Evolutionary conservation across 1,140 invertebrate species (phyloP).

Genomic region (Ceratosolen fusciceps): DNA sequence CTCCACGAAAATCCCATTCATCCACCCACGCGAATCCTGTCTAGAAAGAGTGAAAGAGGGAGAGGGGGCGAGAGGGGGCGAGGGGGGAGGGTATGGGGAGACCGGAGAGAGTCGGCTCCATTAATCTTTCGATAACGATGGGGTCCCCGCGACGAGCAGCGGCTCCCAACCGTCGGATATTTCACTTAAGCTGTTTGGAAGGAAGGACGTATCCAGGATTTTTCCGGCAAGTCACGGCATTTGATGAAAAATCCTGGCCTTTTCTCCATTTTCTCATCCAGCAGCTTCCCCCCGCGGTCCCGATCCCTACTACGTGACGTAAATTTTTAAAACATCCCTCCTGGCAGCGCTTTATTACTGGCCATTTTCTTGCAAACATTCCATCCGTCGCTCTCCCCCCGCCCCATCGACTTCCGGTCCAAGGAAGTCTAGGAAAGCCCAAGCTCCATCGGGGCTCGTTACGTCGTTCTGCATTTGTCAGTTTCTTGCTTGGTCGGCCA

Average conservation of each 20-base stretch:
- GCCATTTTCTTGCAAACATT: neutral
- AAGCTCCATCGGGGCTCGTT: neutral
- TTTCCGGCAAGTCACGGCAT: conserved; percentile 43
- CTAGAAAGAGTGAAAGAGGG: too few species aligned
- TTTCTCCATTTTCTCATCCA: neutral
- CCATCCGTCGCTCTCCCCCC: neutral
- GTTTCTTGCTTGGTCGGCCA: neutral
- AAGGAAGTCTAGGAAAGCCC: neutral
- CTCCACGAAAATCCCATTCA: conserved; percentile 26
- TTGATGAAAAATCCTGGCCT: conserved; percentile 42
- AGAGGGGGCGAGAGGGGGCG: too few species aligned
- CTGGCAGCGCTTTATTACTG: neutral
- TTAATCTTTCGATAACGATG: conserved; percentile 44
- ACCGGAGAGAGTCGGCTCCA: conserved; percentile 30
- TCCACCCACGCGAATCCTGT: neutral
- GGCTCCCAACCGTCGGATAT: neutral
- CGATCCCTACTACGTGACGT: neutral
- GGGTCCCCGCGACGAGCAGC: neutral
- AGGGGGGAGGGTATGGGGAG: neutral
- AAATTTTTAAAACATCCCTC: neutral
- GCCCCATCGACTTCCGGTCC: too few species aligned
- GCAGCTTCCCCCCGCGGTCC: too few species aligned
- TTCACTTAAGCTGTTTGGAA: conserved; percentile 23
- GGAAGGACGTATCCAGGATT: neutral
- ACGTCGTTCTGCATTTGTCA: neutral